phyloP scores from a whole-genome alignment of 1,140 invertebrate genomes.

The Procambarus virginalis region DNA sequence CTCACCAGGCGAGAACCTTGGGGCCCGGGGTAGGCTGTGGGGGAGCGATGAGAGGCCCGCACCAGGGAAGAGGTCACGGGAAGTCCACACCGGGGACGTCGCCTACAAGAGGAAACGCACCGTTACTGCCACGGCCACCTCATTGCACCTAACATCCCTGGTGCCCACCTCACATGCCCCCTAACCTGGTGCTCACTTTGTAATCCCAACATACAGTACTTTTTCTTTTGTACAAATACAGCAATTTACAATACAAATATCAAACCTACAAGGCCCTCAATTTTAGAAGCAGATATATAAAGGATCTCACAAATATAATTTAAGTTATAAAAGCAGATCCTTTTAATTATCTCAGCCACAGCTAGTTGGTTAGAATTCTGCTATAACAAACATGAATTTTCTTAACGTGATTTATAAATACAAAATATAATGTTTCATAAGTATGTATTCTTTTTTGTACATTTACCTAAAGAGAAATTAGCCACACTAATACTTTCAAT shows the following conservation, averaged over 20 bases:
- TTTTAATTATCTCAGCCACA: too few relatives aligned
- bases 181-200: neutral
- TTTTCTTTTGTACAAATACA: neutral
- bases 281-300: too few relatives aligned
- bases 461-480: too few relatives aligned
- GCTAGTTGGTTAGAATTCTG: too few relatives aligned
- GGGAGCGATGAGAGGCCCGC: constrained; percentile 36
- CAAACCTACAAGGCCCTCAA: neutral
- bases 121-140: constrained; percentile 60
- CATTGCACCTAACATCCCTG: constrained; percentile 14
- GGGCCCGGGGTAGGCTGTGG: constrained; percentile 20
- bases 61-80: constrained; percentile 47
- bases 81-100: constrained; percentile 58
- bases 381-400: too few relatives aligned
- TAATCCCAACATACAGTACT: neutral
- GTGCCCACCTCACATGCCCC: neutral
- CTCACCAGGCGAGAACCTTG: constrained; percentile 32
- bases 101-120: constrained; percentile 63
- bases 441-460: too few relatives aligned
- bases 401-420: too few relatives aligned
- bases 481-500: too few relatives aligned
- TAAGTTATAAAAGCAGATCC: too few relatives aligned
- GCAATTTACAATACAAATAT: neutral
- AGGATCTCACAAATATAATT: too few relatives aligned
- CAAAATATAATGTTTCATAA: too few relatives aligned